These are phyloP conservation scores for Frieseomelitta varia DNA, from an alignment of 1,140 invertebrate species.

Conservation along the genomic window DNA sequence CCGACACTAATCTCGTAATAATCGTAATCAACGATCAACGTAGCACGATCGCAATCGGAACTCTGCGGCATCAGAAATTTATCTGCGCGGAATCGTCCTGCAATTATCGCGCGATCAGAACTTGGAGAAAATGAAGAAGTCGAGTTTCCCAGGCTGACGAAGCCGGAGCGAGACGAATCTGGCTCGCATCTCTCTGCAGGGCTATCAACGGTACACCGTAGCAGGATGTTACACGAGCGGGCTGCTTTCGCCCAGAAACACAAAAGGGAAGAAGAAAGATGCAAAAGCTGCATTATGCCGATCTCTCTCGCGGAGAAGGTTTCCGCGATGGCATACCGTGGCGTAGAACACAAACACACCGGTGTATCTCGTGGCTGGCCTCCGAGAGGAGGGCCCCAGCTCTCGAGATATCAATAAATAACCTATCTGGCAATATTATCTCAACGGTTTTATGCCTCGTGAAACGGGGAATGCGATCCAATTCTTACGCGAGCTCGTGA, in stretches of 20 bases:
- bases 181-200: slow-evolving; percentile 50
- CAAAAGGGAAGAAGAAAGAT: slow-evolving; percentile 26
- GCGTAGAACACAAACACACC: slow-evolving; percentile 27
- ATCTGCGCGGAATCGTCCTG: too few species aligned
- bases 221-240: slow-evolving; percentile 62
- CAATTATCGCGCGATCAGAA: too few species aligned
- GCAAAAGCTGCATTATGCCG: slow-evolving; percentile 52
- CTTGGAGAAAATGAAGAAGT: too few species aligned
- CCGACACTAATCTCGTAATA: too few species aligned
- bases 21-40: too few species aligned
- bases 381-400: slow-evolving; percentile 35
- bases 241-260: slow-evolving; percentile 35
- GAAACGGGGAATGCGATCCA: slow-evolving; percentile 73
- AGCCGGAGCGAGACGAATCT: slow-evolving; percentile 53
- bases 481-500: slow-evolving; percentile 66
- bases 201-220: slow-evolving; percentile 62
- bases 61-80: too few species aligned
- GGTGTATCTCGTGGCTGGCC: slow-evolving; percentile 46
- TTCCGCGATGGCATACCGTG: slow-evolving; percentile 63
- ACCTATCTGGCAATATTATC: slow-evolving; percentile 79
- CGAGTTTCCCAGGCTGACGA: slow-evolving; percentile 13
- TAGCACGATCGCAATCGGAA: too few species aligned
- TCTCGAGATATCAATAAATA: slow-evolving; percentile 76
- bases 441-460: slow-evolving; percentile 70
- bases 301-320: slow-evolving; percentile 56